A percentile compares a stretch with the other conserved stretches of the same genome.
Conservation (phyloP, 2,113 vertebrate species). For the Camarhynchus parvulus region DNA sequence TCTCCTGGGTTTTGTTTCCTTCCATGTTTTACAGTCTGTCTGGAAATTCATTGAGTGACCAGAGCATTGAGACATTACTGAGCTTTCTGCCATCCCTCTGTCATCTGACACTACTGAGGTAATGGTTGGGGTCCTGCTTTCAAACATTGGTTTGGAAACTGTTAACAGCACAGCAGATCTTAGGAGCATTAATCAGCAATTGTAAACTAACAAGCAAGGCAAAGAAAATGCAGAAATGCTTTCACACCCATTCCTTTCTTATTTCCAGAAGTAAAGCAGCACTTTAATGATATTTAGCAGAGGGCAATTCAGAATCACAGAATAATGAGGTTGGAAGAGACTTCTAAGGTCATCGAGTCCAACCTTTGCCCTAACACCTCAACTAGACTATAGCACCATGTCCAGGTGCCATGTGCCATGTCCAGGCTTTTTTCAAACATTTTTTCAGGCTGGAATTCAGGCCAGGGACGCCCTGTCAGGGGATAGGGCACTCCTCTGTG, state of each 20-base stretch:
- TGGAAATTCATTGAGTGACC: constrained; percentile 68
- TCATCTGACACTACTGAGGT: constrained; percentile 82
- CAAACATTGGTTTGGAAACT: not conserved
- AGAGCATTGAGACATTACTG: constrained; percentile 76
- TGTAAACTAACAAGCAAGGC: not conserved
- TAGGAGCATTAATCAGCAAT: not conserved
- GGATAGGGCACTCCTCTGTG: not conserved
- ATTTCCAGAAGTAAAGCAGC: not conserved
- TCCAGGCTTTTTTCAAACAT: too few relatives aligned
- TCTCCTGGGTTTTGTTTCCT: not conserved
- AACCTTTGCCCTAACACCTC: too few relatives aligned
- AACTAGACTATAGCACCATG: too few relatives aligned
- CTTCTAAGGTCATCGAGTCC: too few relatives aligned
- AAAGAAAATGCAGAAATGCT: not conserved
- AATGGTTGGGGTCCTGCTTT: not conserved
- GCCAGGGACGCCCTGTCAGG: not conserved
- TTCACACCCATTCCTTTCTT: not conserved
- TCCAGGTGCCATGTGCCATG: too few relatives aligned
- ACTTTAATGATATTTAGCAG: not conserved
- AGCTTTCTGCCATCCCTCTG: constrained; percentile 67
- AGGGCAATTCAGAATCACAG: too few relatives aligned
- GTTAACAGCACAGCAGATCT: not conserved
- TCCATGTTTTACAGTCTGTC: constrained; percentile 78
- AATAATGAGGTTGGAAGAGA: too few relatives aligned
- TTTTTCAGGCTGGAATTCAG: not conserved